Conservation (phyloP, 2,888 invertebrate species). For the Molanna angustata region DNA sequence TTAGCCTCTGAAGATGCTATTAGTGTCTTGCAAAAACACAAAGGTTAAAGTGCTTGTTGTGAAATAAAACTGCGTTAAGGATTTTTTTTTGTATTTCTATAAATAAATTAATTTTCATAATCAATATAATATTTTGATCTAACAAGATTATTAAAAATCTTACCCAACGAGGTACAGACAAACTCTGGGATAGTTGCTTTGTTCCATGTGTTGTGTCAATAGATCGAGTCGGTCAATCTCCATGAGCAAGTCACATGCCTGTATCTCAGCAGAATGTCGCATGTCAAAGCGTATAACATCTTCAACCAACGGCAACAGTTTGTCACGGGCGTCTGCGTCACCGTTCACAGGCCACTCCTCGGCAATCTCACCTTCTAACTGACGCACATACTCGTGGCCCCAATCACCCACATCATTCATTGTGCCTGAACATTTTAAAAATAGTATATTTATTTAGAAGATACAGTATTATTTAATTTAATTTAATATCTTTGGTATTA, state of each 20-base stretch:
- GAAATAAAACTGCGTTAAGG: too few species aligned
- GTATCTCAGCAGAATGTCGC: conserved; percentile 97
- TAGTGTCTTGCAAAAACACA: too few species aligned
- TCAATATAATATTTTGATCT: too few species aligned
- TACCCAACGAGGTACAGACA: conserved; percentile 82
- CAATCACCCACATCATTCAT: conserved; percentile 90
- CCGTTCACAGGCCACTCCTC: conserved; percentile 69
- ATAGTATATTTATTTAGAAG: neutral
- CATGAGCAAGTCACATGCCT: conserved; percentile 97
- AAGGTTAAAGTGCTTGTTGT: too few species aligned
- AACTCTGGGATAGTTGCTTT: conserved; percentile 85
- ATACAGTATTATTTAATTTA: neutral
- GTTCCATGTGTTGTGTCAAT: conserved; percentile 82
- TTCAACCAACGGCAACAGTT: conserved; percentile 73
- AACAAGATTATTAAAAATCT: conserved; percentile 30
- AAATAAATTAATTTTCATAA: too few species aligned
- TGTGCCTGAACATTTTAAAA: conserved; percentile 52
- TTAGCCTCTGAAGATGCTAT: too few species aligned
- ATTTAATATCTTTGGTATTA: too few species aligned
- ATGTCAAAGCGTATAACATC: conserved; percentile 94
- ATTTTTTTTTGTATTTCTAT: too few species aligned
- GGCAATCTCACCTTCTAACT: conserved; percentile 85
- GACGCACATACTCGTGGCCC: conserved; percentile 99
- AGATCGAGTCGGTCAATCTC: conserved; percentile 92
- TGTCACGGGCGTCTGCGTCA: conserved; percentile 49